Evolutionary conservation across 1,140 invertebrate species (phyloP).

Genomic region (Pteromalus puparum): DNA sequence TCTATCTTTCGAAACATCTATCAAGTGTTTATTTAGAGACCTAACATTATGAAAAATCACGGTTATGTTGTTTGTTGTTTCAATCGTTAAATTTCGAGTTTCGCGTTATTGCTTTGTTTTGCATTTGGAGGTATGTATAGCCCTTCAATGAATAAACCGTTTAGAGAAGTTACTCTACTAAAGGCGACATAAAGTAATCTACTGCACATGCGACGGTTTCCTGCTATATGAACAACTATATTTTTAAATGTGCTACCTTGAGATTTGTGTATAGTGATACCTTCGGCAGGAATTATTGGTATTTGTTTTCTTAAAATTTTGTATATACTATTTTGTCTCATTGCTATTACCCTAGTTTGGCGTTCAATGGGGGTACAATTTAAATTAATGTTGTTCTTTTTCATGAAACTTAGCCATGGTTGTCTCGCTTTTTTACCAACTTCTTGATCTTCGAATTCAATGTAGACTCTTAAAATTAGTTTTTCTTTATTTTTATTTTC

Average conservation of each 20-base stretch:
- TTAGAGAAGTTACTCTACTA: slow-evolving; percentile 1
- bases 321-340: slow-evolving; percentile 6
- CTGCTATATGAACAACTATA: neutral
- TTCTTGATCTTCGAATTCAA: neutral
- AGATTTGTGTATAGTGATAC: slow-evolving; percentile 1
- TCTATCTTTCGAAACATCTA: slow-evolving; percentile 1
- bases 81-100: too few relatives aligned
- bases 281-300: neutral
- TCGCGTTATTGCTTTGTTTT: too few relatives aligned
- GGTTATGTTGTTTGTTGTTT: too few relatives aligned
- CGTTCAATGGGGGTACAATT: neutral
- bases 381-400: neutral
- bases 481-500: slow-evolving; percentile 14
- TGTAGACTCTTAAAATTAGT: neutral
- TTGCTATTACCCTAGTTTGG: neutral
- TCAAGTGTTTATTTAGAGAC: too few relatives aligned
- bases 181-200: neutral
- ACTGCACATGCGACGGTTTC: neutral
- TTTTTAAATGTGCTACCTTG: neutral
- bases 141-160: neutral
- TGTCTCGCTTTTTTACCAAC: neutral
- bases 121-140: too few relatives aligned
- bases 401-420: neutral
- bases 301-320: slow-evolving; percentile 10
- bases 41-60: too few relatives aligned